Conservation (phyloP, 1,140 invertebrate genomes). For the Calephelis nemesis region DNA sequence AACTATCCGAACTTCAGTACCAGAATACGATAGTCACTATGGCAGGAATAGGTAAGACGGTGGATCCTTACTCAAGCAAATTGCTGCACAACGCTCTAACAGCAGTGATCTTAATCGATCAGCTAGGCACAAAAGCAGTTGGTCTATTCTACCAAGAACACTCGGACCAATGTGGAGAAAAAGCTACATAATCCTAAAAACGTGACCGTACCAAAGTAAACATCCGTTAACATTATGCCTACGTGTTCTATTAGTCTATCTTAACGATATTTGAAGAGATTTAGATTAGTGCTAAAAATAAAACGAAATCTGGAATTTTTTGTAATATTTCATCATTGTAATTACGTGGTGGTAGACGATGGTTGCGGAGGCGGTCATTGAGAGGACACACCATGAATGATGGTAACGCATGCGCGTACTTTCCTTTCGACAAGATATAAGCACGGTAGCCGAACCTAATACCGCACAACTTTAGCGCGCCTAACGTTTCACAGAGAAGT, state of each 20-base stretch:
- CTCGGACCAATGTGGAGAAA: too few species aligned
- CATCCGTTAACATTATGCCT: not conserved
- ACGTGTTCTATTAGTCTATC: not conserved
- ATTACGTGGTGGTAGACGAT: slow-evolving; percentile 39
- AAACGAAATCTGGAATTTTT: slow-evolving; percentile 3
- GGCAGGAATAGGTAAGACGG: too few species aligned
- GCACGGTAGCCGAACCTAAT: slow-evolving; percentile 48
- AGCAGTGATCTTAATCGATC: too few species aligned
- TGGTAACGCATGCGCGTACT: slow-evolving; percentile 60
- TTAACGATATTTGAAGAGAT: slow-evolving; percentile 13
- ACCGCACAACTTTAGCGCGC: slow-evolving; percentile 69
- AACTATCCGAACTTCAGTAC: too few species aligned
- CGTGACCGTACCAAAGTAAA: not conserved
- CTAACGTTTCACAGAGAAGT: slow-evolving; percentile 48
- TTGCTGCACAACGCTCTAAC: too few species aligned
- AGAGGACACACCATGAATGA: slow-evolving; percentile 66
- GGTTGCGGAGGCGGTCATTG: slow-evolving; percentile 66
- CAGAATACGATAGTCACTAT: too few species aligned
- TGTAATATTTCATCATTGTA: slow-evolving; percentile 1
- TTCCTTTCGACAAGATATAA: slow-evolving; percentile 61
- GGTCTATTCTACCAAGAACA: too few species aligned
- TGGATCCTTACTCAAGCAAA: too few species aligned
- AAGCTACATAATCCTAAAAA: too few species aligned
- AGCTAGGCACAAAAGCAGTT: too few species aligned
- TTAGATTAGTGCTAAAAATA: slow-evolving; percentile 6